A percentile compares a stretch with the other conserved stretches of the same genome.
These are phyloP conservation scores for Propithecus deckenii DNA, from an alignment of 2,797 vertebrate genomes.

Conservation along the genomic window DNA sequence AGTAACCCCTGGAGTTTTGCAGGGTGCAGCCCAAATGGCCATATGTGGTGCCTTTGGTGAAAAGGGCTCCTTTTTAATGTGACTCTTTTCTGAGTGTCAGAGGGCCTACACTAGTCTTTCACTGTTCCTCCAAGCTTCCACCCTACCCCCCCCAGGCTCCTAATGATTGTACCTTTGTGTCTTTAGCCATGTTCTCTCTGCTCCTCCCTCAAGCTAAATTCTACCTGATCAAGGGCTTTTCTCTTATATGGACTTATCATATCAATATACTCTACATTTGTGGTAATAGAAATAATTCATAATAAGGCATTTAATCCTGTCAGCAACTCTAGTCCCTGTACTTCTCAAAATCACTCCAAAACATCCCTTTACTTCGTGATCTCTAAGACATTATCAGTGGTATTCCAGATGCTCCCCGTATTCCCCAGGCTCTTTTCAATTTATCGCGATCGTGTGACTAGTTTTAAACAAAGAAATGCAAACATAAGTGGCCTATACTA, in stretches of 20 bases:
- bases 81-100: not conserved
- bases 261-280: not conserved
- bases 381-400: not conserved
- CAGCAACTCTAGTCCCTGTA: not conserved
- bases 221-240: not conserved
- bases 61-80: not conserved
- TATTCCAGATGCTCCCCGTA: not conserved
- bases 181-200: not conserved
- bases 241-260: not conserved
- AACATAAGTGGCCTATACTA: not conserved
- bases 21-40: not conserved
- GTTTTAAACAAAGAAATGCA: not conserved
- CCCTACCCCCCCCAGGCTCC: not conserved
- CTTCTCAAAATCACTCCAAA: not conserved
- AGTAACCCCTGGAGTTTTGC: not conserved
- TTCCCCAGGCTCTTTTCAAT: not conserved
- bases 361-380: not conserved
- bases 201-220: not conserved
- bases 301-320: not conserved
- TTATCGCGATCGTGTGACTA: not conserved
- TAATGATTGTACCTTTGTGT: not conserved
- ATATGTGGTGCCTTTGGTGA: not conserved
- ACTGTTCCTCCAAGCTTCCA: not conserved
- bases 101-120: not conserved
- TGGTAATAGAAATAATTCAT: not conserved